Evolutionary conservation across 2,888 invertebrate species (phyloP).

Genomic region (Marasmarcha lunaedactyla): DNA sequence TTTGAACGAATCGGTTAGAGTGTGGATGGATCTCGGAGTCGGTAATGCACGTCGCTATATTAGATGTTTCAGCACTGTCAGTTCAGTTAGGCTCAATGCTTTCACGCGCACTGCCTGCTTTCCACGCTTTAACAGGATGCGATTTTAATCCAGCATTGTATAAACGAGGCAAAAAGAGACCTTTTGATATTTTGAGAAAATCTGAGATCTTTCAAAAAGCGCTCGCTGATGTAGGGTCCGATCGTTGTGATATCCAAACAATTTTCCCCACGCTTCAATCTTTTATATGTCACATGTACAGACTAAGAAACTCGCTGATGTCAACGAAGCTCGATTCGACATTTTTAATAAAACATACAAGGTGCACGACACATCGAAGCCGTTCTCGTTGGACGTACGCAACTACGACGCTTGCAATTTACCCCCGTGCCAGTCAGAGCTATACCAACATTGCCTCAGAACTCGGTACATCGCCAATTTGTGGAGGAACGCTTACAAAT

Average conservation of each 20-base stretch:
- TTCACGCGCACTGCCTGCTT: neutral
- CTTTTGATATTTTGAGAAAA: constrained; percentile 3
- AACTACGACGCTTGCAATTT: constrained; percentile 18
- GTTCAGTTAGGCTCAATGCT: neutral
- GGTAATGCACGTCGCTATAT: constrained; percentile 4
- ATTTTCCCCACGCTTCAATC: neutral
- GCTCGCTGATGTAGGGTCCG: neutral
- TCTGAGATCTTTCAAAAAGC: constrained; percentile 14
- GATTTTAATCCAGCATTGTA: constrained; percentile 10
- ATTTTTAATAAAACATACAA: constrained; percentile 21
- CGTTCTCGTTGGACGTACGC: constrained; percentile 14
- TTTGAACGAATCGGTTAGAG: constrained; percentile 1
- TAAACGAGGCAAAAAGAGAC: constrained; percentile 7
- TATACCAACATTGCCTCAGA: constrained; percentile 16
- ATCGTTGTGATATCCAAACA: neutral
- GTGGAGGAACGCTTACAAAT: constrained; percentile 16
- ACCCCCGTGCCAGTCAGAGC: constrained; percentile 17
- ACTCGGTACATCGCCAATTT: constrained; percentile 18
- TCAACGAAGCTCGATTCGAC: constrained; percentile 13
- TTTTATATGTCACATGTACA: constrained; percentile 18
- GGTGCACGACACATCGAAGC: constrained; percentile 14
- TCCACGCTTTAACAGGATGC: constrained; percentile 4
- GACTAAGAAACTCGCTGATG: constrained; percentile 18
- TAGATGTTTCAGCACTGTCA: neutral
- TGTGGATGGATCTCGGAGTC: constrained; percentile 5